These are phyloP conservation scores for Athetis lepigone DNA, from an alignment of 2,888 invertebrate species.

Conservation along the genomic window DNA sequence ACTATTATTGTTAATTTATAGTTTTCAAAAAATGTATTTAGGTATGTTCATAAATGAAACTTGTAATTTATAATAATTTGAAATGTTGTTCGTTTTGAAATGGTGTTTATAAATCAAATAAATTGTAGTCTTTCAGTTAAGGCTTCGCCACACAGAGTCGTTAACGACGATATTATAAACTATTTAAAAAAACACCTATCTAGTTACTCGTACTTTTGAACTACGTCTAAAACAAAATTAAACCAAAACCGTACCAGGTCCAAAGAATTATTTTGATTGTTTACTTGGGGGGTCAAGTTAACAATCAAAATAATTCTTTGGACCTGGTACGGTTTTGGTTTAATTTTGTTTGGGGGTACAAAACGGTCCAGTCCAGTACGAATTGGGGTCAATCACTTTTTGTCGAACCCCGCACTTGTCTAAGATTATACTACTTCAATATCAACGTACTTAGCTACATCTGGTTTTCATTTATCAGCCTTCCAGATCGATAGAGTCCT, in stretches of 20 bases:
- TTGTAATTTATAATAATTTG: no score
- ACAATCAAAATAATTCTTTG: slow-evolving; percentile 26
- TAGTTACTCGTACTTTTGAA: no score
- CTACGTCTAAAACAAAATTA: neutral
- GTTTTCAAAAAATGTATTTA: no score
- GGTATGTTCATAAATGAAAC: no score
- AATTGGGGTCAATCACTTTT: slow-evolving; percentile 58
- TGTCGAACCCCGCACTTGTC: slow-evolving; percentile 40
- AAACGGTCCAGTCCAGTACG: slow-evolving; percentile 16
- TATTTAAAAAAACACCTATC: no score
- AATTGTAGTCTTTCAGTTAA: no score
- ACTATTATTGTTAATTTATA: no score
- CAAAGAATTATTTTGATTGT: slow-evolving; percentile 26
- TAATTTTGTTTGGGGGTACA: neutral
- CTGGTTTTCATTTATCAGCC: slow-evolving; percentile 54
- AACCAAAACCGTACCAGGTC: slow-evolving; percentile 13
- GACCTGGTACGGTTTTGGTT: slow-evolving; percentile 13
- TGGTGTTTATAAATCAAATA: no score
- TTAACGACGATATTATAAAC: no score
- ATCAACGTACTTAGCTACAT: slow-evolving; percentile 55
- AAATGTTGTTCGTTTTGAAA: no score
- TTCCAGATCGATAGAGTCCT: slow-evolving; percentile 47
- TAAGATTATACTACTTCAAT: slow-evolving; percentile 50
- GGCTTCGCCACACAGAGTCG: no score
- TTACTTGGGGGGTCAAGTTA: no score